Conservation (phyloP, 2,797 vertebrate genomes). For the Bovichtus variegatus region DNA sequence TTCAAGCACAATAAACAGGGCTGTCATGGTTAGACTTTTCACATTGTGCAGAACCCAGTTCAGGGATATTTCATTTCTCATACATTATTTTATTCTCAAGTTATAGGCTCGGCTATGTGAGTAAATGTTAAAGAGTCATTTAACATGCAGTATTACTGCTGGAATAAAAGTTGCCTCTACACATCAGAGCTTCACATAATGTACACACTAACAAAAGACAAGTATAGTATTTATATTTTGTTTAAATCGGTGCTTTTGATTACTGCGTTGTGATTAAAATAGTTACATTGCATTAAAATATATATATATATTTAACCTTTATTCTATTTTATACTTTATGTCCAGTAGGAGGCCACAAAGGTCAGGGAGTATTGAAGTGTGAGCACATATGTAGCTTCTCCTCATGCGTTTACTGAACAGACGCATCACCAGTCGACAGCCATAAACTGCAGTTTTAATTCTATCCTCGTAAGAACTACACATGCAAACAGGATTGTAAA, state of each 20-base stretch:
- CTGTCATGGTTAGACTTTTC: neutral
- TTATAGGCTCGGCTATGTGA: neutral
- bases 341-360: conserved; percentile 40
- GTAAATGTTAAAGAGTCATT: neutral
- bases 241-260: neutral
- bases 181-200: neutral
- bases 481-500: neutral
- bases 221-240: neutral
- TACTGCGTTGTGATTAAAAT: neutral
- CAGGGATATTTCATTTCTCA: neutral
- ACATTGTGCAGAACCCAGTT: neutral
- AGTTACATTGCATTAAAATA: neutral
- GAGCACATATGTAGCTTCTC: neutral
- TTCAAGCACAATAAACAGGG: too few species aligned
- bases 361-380: neutral
- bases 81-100: too few species aligned
- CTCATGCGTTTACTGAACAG: neutral
- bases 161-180: neutral
- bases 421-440: neutral
- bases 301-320: neutral
- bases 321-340: neutral
- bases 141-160: too few species aligned
- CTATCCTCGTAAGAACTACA: neutral
- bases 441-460: neutral
- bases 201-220: neutral